A percentile compares a stretch with the other conserved stretches of the same genome.
These are phyloP conservation scores for Synergus gifuensis DNA, from an alignment of 2,888 invertebrate genomes.

Conservation along the genomic window DNA sequence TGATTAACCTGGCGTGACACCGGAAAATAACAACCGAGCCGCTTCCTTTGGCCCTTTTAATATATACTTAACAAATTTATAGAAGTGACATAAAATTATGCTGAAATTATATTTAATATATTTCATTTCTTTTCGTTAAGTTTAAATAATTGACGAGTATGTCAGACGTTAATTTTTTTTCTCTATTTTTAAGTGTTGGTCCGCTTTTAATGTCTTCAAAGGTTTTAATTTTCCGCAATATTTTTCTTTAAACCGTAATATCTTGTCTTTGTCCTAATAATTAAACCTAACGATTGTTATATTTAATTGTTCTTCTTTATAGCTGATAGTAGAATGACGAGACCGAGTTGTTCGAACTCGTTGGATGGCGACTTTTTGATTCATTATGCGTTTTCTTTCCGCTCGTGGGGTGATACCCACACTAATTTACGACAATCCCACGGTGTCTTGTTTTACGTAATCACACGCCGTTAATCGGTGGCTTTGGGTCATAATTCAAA, in stretches of 20 bases:
- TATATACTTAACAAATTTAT: conserved; percentile 6
- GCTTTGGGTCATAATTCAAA: conserved; percentile 49
- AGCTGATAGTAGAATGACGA: conserved; percentile 57
- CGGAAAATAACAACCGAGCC: conserved; percentile 36
- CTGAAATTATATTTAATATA: conserved; percentile 16
- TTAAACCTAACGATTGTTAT: conserved; percentile 77
- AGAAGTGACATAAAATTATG: neutral
- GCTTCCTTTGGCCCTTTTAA: conserved; percentile 1
- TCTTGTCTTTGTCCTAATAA: conserved; percentile 72
- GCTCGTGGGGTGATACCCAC: conserved; percentile 53
- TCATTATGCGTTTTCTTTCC: conserved; percentile 60
- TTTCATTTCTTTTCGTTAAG: neutral
- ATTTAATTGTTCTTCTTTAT: conserved; percentile 74
- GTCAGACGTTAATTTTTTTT: neutral
- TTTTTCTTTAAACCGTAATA: conserved; percentile 63
- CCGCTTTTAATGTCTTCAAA: conserved; percentile 74
- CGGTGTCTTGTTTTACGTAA: conserved; percentile 56
- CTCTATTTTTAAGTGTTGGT: conserved; percentile 48
- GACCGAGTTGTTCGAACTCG: conserved; percentile 54
- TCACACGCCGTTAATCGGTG: conserved; percentile 60
- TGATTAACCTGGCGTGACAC: conserved; percentile 76
- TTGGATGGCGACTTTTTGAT: conserved; percentile 59
- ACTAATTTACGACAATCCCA: conserved; percentile 59
- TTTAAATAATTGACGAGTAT: neutral
- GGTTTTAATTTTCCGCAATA: conserved; percentile 72